phyloP scores from a whole-genome alignment of 2,888 invertebrate species.

The Eristalinus aeneus region DNA sequence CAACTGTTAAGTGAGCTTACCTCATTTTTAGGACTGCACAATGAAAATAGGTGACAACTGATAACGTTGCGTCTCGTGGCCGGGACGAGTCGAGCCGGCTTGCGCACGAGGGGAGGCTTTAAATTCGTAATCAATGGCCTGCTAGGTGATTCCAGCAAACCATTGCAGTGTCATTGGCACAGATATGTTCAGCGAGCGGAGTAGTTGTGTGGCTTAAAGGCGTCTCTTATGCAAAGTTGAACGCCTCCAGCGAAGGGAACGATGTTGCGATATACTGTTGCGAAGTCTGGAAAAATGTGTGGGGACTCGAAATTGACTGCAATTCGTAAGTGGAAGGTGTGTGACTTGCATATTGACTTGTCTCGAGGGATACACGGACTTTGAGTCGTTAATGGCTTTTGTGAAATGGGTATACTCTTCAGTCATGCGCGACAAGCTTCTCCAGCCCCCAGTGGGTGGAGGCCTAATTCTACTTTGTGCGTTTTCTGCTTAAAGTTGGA shows the following conservation, averaged over 20 bases:
- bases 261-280: neutral
- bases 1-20: conserved; percentile 44
- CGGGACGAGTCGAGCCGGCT: neutral
- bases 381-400: too few species aligned
- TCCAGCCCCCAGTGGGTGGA: too few species aligned
- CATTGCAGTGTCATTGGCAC: conserved; percentile 46
- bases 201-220: neutral
- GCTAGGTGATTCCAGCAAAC: neutral
- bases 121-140: conserved; percentile 36
- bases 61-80: conserved; percentile 18
- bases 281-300: neutral
- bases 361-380: too few species aligned
- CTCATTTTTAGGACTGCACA: conserved; percentile 40
- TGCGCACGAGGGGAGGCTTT: conserved; percentile 2
- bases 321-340: neutral
- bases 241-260: neutral
- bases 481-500: too few species aligned
- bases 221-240: neutral
- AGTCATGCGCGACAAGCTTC: too few species aligned
- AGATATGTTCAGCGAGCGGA: conserved; percentile 19
- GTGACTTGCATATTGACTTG: neutral
- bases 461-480: too few species aligned
- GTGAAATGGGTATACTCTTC: too few species aligned
- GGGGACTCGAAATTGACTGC: neutral
- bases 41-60: conserved; percentile 29